A percentile compares a stretch with the other conserved stretches of the same genome.
phyloP scores from a whole-genome alignment of 2,797 vertebrate genomes.

The Rhinogobio ventralis region DNA sequence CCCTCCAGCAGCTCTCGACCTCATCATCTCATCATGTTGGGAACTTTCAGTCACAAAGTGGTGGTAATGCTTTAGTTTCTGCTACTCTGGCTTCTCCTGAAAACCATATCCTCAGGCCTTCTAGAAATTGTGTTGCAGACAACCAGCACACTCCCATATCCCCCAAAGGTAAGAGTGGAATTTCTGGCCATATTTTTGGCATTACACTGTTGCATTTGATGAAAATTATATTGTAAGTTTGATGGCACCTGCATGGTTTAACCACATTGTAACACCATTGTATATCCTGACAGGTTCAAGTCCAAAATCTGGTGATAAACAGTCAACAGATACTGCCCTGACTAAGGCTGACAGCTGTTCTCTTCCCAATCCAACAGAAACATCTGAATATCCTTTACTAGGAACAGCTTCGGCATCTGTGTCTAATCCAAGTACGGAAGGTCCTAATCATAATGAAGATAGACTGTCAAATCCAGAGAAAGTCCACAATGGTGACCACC shows the following conservation, averaged over 20 bases:
- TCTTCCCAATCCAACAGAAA: conserved; percentile 54
- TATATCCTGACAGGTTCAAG: conserved; percentile 68
- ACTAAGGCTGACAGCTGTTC: conserved; percentile 59
- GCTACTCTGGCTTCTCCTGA: conserved; percentile 65
- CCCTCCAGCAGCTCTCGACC: conserved; percentile 96
- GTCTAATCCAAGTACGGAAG: conserved; percentile 46
- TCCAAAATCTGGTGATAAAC: conserved; percentile 56
- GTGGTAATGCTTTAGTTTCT: conserved; percentile 70
- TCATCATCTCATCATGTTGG: conserved; percentile 79
- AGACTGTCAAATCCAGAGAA: conserved; percentile 22
- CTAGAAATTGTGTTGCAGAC: conserved; percentile 76
- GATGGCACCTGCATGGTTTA: not conserved
- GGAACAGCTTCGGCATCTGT: conserved; percentile 10
- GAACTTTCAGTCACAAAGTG: conserved; percentile 72
- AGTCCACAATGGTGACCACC: conserved; percentile 23
- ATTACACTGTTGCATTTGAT: not conserved
- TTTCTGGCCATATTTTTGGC: conserved; percentile 42
- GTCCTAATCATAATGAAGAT: conserved; percentile 56
- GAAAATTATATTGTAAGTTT: not conserved
- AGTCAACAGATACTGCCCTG: conserved; percentile 58
- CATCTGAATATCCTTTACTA: conserved; percentile 38
- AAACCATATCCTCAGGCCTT: conserved; percentile 73
- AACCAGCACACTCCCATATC: conserved; percentile 64
- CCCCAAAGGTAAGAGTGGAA: conserved; percentile 73
- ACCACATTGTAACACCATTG: conserved; percentile 18